A percentile compares a stretch with the other conserved stretches of the same genome.
phyloP scores from a whole-genome alignment of 2,797 vertebrate species.

The Coregonus sp. region DNA sequence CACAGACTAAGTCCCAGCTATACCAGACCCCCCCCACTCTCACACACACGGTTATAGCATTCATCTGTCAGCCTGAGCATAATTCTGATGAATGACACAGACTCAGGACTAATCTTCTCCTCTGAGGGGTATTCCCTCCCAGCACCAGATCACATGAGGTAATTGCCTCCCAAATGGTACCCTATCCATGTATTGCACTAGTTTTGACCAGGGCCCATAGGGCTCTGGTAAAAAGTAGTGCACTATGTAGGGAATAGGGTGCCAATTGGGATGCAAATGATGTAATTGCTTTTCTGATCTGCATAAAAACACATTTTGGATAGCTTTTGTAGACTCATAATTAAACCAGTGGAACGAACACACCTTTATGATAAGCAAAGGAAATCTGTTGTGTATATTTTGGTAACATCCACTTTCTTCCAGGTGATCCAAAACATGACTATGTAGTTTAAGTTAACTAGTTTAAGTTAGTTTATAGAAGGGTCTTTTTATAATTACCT shows the following conservation, averaged over 20 bases:
- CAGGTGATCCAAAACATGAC: background rate
- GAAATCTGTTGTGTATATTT: background rate
- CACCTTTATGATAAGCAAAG: background rate
- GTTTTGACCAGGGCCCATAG: too few relatives aligned
- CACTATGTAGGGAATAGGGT: background rate
- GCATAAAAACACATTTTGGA: slow-evolving; percentile 1
- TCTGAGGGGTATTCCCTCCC: slow-evolving; percentile 2
- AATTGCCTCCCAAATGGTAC: background rate
- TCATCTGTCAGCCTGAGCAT: slow-evolving; percentile 1
- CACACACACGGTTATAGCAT: slow-evolving; percentile 6
- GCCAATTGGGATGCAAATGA: slow-evolving; percentile 1
- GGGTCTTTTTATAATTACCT: background rate
- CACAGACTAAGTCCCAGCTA: background rate
- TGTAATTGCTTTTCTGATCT: slow-evolving; percentile 22
- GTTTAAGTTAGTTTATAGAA: background rate
- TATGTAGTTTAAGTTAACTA: too few relatives aligned
- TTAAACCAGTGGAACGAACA: background rate
- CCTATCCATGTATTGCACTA: background rate
- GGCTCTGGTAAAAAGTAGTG: background rate
- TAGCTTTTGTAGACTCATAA: slow-evolving; percentile 1
- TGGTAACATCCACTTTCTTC: slow-evolving; percentile 6
- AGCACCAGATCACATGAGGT: slow-evolving; percentile 19
- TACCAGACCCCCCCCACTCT: background rate
- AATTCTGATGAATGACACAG: slow-evolving; percentile 18
- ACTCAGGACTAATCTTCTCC: background rate